These are phyloP conservation scores for Lypha dubia DNA, from an alignment of 2,888 invertebrate species.

Conservation along the genomic window DNA sequence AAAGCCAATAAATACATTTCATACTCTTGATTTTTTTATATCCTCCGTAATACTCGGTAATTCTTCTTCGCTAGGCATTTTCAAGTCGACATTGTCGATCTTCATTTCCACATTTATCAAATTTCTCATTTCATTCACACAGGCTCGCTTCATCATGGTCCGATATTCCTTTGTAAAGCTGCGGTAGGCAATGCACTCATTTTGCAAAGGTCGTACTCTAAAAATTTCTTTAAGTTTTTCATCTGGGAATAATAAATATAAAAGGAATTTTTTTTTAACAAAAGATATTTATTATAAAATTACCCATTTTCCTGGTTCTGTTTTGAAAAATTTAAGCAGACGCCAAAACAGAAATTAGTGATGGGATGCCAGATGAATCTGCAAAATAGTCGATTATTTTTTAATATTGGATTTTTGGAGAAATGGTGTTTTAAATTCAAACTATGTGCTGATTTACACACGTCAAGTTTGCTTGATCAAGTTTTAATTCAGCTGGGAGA, in stretches of 20 bases:
- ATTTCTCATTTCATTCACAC: conserved; percentile 76
- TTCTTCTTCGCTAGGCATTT: conserved; percentile 74
- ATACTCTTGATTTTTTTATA: conserved; percentile 44
- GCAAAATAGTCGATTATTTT: too few species aligned
- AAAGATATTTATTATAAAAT: neutral
- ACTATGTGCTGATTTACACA: too few species aligned
- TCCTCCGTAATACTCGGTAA: conserved; percentile 32
- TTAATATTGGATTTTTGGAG: too few species aligned
- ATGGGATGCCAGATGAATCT: too few species aligned
- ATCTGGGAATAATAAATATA: conserved; percentile 73
- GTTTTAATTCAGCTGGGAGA: too few species aligned
- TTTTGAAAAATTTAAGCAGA: neutral
- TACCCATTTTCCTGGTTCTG: conserved; percentile 10
- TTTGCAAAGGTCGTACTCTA: conserved; percentile 76
- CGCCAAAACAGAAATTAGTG: neutral
- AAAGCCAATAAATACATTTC: neutral
- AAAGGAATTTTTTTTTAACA: neutral
- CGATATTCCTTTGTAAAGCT: conserved; percentile 75
- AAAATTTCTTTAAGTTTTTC: conserved; percentile 77
- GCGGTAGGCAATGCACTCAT: conserved; percentile 75
- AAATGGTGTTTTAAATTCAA: too few species aligned
- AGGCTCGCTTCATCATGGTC: conserved; percentile 76
- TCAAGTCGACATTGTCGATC: conserved; percentile 74
- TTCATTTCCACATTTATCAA: conserved; percentile 78
- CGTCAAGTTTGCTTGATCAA: too few species aligned